These are phyloP conservation scores for Holacanthella duospinosa DNA, from an alignment of 2,888 invertebrate species.

Conservation along the genomic window DNA sequence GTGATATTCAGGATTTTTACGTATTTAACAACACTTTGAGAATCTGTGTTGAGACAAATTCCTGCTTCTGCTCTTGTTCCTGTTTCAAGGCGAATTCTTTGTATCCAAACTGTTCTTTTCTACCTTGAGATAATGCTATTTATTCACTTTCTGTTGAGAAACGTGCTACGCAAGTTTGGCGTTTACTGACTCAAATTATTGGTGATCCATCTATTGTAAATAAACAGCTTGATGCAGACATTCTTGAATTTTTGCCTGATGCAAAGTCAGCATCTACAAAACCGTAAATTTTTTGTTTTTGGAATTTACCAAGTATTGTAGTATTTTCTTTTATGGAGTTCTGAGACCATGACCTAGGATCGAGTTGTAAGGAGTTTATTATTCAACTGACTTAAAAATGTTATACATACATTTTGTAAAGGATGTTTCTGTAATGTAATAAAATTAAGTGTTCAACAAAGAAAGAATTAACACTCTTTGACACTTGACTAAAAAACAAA, in stretches of 20 bases:
- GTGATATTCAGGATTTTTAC: slow-evolving; percentile 24
- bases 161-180: slow-evolving; percentile 20
- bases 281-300: slow-evolving; percentile 10
- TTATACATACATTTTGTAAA: no score
- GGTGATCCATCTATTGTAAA: slow-evolving; percentile 13
- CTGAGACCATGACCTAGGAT: no score
- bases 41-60: slow-evolving; percentile 15
- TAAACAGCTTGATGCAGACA: slow-evolving; percentile 28
- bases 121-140: slow-evolving; percentile 18
- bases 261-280: no score
- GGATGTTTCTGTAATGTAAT: no score
- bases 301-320: slow-evolving; percentile 24
- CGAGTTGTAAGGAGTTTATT: no score
- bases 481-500: no score
- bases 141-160: slow-evolving; percentile 23
- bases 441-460: no score
- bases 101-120: slow-evolving; percentile 19
- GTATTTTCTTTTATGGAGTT: slow-evolving; percentile 24
- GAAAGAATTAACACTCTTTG: no score
- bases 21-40: slow-evolving; percentile 22
- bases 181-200: slow-evolving; percentile 18
- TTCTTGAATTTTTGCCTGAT: slow-evolving; percentile 20
- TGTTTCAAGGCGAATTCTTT: slow-evolving; percentile 11
- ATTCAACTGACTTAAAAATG: no score
- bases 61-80: not conserved